Evolutionary conservation across 2,888 invertebrate species (phyloP), one percentile per base, ranked within the genome.

Genomic region (Chymomyza amoena): DNA sequence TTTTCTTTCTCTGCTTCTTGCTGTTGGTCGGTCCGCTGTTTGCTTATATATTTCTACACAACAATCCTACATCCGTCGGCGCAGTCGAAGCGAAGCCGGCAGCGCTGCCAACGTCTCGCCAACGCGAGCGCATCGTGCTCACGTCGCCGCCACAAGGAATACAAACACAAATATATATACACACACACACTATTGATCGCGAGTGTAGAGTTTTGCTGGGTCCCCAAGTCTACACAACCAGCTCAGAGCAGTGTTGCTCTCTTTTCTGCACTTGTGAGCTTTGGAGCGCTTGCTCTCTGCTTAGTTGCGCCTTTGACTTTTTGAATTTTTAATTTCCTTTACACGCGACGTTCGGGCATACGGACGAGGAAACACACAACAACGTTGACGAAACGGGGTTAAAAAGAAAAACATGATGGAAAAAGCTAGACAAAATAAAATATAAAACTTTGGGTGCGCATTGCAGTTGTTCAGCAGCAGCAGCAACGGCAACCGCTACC

Each of bases 311-410:
- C 84, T 84, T 84, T 84, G 84, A 84, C 84, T 84, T 87, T 84
- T 87, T 77, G 87, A 84, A 87, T 87, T 84, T 85, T 81, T 84
- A 84, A 84, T 87, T 84, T 84, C 87, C 84, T 87, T 84, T 87
- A 75, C 82, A 77, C 75, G 82, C 84, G 79, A 81, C 72, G 76
- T 68, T 68, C 51, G 72, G 74, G 70, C 74, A 60, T 63, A 73
- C 76, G 79, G 80, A 78, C 81, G 76, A 72, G 72, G 32, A 32
- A 32, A 9, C 32, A 32, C 28, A 79, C 80, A 79, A 63, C 72
- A 79, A 68, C 80, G 77, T 80, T 80, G 80, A 80, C 81, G 86
- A 83, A 84, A 87, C 85, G 84, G 87, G 84, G 84, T 84, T 84
- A 85, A 84, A 84, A 85, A 81, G 81, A 87, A 84, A 86, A 84